These are phyloP conservation scores for Pseudorhombus dupliciocellatus DNA, from an alignment of 2,113 vertebrate species.

Conservation along the genomic window DNA sequence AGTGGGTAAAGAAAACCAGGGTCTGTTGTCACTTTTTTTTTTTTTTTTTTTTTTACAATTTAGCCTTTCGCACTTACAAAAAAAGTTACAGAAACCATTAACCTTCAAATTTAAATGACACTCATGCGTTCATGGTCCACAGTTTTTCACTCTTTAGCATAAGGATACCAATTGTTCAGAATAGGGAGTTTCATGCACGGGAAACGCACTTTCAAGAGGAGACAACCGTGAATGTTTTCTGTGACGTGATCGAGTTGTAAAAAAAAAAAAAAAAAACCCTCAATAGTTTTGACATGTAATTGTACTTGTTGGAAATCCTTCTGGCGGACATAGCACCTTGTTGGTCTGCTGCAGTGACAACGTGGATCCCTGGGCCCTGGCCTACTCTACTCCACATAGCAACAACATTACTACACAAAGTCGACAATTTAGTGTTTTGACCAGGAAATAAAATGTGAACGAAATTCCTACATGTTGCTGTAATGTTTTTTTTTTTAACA, in stretches of 20 bases:
- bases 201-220: constrained; percentile 12
- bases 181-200: constrained; percentile 27
- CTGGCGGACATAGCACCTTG: constrained; percentile 71
- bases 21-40: constrained; percentile 50
- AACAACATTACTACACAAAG: constrained; percentile 84
- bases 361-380: constrained; percentile 71
- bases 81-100: constrained; percentile 8
- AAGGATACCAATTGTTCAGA: constrained; percentile 21
- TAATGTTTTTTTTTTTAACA: constrained; percentile 66
- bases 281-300: constrained; percentile 4
- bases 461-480: constrained; percentile 78
- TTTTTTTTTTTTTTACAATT: constrained; percentile 19
- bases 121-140: constrained; percentile 52
- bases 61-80: constrained; percentile 23
- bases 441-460: constrained; percentile 79
- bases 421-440: constrained; percentile 80
- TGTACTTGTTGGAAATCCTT: constrained; percentile 48
- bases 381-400: constrained; percentile 80
- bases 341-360: constrained; percentile 56
- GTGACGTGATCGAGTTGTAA: constrained; percentile 1
- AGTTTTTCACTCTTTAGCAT: constrained; percentile 9
- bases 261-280: constrained; percentile 4
- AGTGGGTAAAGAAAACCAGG: constrained; percentile 75
- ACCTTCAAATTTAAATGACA: constrained; percentile 50
- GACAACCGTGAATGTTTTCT: constrained; percentile 21